Conservation (phyloP, 1,140 invertebrate species). For the Leptoteleia sp. region DNA sequence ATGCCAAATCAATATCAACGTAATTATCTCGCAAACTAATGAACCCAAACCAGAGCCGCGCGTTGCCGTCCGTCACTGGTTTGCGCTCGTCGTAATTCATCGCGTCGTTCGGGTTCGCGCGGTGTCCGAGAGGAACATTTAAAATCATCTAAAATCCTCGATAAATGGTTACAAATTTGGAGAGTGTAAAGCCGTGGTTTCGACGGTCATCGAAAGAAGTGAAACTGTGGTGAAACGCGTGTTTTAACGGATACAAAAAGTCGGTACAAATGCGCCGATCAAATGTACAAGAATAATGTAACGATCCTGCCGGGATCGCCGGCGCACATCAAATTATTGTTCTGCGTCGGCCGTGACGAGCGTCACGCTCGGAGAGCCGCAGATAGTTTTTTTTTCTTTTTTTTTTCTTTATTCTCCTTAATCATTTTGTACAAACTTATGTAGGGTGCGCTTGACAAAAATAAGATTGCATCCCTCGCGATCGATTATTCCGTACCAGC, state of each 20-base stretch:
- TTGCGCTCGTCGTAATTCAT: background rate
- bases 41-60: too few relatives aligned
- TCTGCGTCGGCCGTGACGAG: background rate
- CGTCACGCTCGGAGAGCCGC: conserved; percentile 5
- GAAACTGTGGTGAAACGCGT: background rate
- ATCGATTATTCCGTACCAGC: conserved; percentile 56
- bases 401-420: too few relatives aligned
- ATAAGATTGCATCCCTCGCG: conserved; percentile 28
- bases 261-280: background rate
- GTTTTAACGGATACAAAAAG: background rate
- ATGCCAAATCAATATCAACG: conserved; percentile 47
- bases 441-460: conserved; percentile 33
- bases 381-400: too few relatives aligned
- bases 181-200: too few relatives aligned
- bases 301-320: background rate
- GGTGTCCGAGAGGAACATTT: background rate
- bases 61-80: too few relatives aligned
- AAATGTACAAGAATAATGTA: conserved; percentile 10
- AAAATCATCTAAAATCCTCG: background rate
- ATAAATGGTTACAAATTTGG: background rate
- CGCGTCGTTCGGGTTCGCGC: background rate
- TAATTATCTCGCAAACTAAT: conserved; percentile 50
- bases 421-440: conserved; percentile 31
- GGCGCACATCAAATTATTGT: conserved; percentile 25
- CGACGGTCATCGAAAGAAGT: background rate